phyloP scores from a whole-genome alignment of 1,140 invertebrate genomes.

The Lycorma delicatula region DNA sequence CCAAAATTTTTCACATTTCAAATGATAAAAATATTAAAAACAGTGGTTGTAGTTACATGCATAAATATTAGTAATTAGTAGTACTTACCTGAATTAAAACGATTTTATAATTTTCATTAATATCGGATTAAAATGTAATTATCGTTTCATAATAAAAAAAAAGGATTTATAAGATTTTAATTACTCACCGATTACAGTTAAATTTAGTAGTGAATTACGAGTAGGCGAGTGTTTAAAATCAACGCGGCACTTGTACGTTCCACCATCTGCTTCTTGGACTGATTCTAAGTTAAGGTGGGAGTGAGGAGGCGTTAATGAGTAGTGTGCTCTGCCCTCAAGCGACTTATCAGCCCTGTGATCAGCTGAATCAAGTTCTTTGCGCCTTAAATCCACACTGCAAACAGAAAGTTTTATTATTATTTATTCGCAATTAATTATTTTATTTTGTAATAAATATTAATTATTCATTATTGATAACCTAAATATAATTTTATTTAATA shows the following conservation, averaged over 20 bases:
- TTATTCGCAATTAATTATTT: neutral
- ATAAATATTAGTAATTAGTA: too few species aligned
- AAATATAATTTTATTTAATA: neutral
- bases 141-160: too few species aligned
- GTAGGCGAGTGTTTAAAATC: constrained; percentile 85
- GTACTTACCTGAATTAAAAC: too few species aligned
- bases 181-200: constrained; percentile 86
- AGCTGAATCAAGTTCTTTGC: neutral
- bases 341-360: neutral
- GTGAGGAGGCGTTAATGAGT: neutral
- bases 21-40: too few species aligned
- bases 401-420: neutral
- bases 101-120: too few species aligned
- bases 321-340: neutral
- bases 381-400: neutral
- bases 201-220: constrained; percentile 73
- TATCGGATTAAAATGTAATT: too few species aligned
- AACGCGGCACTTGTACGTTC: constrained; percentile 79
- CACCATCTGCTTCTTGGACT: constrained; percentile 56
- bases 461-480: neutral
- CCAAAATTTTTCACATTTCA: too few species aligned
- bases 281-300: neutral
- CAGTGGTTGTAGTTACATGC: too few species aligned
- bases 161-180: too few species aligned
- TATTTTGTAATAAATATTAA: neutral